Conservation (phyloP, 2,888 invertebrate species). For the Syritta pipiens region DNA sequence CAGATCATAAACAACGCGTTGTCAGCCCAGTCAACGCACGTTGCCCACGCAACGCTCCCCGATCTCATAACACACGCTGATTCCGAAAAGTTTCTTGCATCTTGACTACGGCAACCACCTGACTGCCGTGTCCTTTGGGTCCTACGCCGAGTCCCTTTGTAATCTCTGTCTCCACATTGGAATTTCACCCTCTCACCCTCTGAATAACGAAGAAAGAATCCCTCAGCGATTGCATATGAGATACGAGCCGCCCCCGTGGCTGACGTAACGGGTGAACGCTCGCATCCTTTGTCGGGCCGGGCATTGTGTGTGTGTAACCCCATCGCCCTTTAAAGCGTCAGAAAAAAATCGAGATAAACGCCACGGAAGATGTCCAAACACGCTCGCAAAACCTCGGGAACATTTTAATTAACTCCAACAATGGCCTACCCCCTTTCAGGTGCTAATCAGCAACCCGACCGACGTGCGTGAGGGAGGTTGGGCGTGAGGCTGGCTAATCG, state of each 20-base stretch:
- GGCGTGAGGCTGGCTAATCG: slow-evolving; percentile 7
- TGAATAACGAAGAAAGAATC: not conserved
- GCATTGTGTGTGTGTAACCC: too few species aligned
- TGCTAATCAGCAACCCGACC: not conserved
- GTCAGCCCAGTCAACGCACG: too few species aligned
- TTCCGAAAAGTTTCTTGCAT: not conserved
- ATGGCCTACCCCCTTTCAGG: slow-evolving; percentile 8
- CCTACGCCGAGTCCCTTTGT: not conserved
- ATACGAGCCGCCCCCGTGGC: not conserved
- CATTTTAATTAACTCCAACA: slow-evolving; percentile 63
- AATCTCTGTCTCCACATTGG: not conserved
- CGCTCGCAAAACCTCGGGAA: slow-evolving; percentile 37
- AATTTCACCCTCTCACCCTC: too few species aligned
- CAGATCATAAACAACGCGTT: too few species aligned
- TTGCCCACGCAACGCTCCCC: too few species aligned
- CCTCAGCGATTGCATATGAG: not conserved
- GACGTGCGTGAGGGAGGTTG: not conserved
- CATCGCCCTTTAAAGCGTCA: too few species aligned
- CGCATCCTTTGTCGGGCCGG: too few species aligned
- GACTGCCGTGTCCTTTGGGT: not conserved
- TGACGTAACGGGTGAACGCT: not conserved
- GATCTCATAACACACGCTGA: too few species aligned
- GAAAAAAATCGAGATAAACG: not conserved
- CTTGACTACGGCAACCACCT: not conserved
- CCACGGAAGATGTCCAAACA: slow-evolving; percentile 11